Conservation (phyloP, 1,140 invertebrate species). For the Formica exsecta region DNA sequence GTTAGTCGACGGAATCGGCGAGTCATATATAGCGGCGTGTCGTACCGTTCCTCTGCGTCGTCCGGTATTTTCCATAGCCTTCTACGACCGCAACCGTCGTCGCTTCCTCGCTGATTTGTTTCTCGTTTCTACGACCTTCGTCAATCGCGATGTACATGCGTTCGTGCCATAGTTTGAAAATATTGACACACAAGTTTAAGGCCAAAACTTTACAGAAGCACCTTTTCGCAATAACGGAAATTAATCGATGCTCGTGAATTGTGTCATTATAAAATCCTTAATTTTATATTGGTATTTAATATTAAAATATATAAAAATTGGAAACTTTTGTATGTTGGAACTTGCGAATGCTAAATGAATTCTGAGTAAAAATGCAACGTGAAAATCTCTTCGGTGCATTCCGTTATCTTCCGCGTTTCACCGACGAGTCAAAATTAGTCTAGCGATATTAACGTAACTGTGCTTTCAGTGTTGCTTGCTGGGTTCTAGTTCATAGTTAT, state of each 20-base stretch:
- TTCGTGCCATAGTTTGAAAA: neutral
- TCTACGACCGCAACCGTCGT: slow-evolving; percentile 15
- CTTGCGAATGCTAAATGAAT: neutral
- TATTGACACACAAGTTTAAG: neutral
- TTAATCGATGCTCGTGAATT: neutral
- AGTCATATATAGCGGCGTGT: slow-evolving; percentile 9
- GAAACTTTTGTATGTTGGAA: neutral
- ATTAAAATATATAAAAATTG: no score
- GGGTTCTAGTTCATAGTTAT: slow-evolving; percentile 53
- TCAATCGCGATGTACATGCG: no score
- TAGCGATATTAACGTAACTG: slow-evolving; percentile 63
- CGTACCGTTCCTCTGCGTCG: slow-evolving; percentile 30
- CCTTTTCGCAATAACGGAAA: neutral
- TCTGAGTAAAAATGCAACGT: slow-evolving; percentile 34
- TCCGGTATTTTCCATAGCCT: slow-evolving; percentile 24
- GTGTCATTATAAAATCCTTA: neutral
- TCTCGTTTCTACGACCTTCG: neutral
- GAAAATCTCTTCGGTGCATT: slow-evolving; percentile 21
- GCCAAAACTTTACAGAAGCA: neutral
- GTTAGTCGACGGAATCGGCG: slow-evolving; percentile 67
- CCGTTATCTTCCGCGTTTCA: slow-evolving; percentile 57
- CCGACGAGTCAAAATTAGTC: slow-evolving; percentile 56
- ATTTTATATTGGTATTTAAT: slow-evolving; percentile 3
- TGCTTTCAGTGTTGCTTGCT: slow-evolving; percentile 49
- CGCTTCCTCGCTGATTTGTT: neutral